phyloP scores from a whole-genome alignment of 2,113 vertebrate genomes.

The Notothenia rossii region DNA sequence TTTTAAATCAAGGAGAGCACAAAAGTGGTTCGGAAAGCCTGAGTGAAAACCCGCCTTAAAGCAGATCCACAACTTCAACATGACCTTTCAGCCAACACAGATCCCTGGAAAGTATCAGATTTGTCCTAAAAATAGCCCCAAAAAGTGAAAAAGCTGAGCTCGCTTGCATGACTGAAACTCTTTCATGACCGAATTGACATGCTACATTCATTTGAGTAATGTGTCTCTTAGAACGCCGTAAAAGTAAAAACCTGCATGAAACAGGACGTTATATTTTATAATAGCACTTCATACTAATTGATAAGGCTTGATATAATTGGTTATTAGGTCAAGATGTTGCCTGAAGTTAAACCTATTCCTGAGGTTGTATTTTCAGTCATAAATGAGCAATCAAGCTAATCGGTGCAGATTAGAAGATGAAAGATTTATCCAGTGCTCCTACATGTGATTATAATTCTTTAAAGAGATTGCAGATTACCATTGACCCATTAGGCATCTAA shows the following conservation, averaged over 20 bases:
- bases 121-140: conserved; percentile 40
- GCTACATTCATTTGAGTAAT: background rate
- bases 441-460: conserved; percentile 20
- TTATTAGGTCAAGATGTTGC: background rate
- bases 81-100: conserved; percentile 5
- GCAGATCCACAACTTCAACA: background rate
- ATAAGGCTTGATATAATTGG: background rate
- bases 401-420: conserved; percentile 17
- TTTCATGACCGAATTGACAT: background rate
- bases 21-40: background rate
- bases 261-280: background rate
- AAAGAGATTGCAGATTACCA: conserved; percentile 39
- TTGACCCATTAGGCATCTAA: conserved; percentile 29
- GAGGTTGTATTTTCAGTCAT: background rate
- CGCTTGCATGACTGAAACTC: background rate
- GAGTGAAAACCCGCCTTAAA: background rate
- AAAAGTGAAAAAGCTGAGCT: conserved; percentile 31
- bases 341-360: conserved; percentile 5
- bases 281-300: background rate
- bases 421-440: background rate
- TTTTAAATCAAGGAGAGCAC: background rate
- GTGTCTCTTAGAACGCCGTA: background rate
- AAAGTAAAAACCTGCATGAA: background rate
- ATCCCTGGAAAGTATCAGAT: conserved; percentile 17
- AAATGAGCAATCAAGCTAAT: background rate